Conservation (phyloP, 2,888 invertebrate genomes). For the Amphipoea lucens region DNA sequence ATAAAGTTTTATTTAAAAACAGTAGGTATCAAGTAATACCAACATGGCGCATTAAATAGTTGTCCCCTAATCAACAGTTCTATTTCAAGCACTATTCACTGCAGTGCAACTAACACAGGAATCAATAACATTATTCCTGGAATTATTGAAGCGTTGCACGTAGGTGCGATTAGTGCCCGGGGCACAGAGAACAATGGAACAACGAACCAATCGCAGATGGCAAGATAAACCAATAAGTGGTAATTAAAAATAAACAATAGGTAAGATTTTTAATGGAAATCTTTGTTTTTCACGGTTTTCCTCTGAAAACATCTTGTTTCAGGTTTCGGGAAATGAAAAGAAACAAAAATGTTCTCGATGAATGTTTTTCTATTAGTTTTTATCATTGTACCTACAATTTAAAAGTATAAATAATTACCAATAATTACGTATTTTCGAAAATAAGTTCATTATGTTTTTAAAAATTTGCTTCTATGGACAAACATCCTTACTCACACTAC, state of each 20-base stretch:
- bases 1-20: too few relatives aligned
- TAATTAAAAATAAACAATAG: constrained; percentile 31
- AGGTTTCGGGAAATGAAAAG: background rate
- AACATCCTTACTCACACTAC: background rate
- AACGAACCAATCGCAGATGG: constrained; percentile 50
- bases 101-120: constrained; percentile 10
- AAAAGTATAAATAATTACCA: background rate
- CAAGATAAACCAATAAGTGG: constrained; percentile 23
- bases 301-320: background rate
- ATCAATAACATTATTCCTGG: constrained; percentile 22
- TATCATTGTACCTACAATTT: too few relatives aligned
- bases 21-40: background rate
- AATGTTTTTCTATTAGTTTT: background rate
- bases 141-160: constrained; percentile 59
- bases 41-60: background rate
- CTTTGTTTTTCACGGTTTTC: background rate
- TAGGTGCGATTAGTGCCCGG: constrained; percentile 48
- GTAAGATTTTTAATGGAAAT: background rate
- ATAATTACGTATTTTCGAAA: too few relatives aligned
- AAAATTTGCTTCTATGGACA: background rate
- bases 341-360: too few relatives aligned
- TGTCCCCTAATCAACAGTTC: background rate
- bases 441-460: background rate
- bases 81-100: background rate
- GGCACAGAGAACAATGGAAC: constrained; percentile 45